Conservation (phyloP, 1,140 invertebrate genomes). For the Papilio aristodemus region DNA sequence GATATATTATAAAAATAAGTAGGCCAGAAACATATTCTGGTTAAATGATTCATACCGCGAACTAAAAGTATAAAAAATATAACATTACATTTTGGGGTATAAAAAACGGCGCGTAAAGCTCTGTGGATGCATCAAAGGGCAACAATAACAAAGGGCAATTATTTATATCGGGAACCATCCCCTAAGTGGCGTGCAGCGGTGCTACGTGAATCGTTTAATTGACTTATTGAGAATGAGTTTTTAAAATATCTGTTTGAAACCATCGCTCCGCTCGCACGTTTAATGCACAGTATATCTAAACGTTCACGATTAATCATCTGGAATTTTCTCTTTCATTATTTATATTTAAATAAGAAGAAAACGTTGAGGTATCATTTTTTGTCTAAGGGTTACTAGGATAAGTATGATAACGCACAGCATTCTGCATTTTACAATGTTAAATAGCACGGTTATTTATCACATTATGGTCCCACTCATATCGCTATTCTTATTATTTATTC, state of each 20-base stretch:
- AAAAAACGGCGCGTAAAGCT: slow-evolving; percentile 12
- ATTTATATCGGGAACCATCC: slow-evolving; percentile 67
- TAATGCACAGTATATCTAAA: slow-evolving; percentile 10
- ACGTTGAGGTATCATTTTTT: no score
- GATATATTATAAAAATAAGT: not conserved
- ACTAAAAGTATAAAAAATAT: slow-evolving; percentile 24
- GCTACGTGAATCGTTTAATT: slow-evolving; percentile 73
- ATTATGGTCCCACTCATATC: no score
- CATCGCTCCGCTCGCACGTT: slow-evolving; percentile 49
- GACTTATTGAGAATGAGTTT: slow-evolving; percentile 79
- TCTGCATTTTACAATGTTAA: no score
- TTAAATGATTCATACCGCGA: slow-evolving; percentile 21
- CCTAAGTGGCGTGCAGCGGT: slow-evolving; percentile 70
- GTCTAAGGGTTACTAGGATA: no score
- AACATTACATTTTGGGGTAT: not conserved
- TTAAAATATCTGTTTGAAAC: slow-evolving; percentile 67
- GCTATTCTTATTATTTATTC: no score
- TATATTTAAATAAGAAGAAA: slow-evolving; percentile 24
- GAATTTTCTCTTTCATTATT: not conserved
- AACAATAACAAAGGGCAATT: slow-evolving; percentile 71
- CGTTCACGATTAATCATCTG: slow-evolving; percentile 33
- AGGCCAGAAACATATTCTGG: not conserved
- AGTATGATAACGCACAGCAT: no score
- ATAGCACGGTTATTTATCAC: no score
- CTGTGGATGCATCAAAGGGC: slow-evolving; percentile 52